phyloP scores from a whole-genome alignment of 2,797 vertebrate genomes.

The Sebastes dallii region DNA sequence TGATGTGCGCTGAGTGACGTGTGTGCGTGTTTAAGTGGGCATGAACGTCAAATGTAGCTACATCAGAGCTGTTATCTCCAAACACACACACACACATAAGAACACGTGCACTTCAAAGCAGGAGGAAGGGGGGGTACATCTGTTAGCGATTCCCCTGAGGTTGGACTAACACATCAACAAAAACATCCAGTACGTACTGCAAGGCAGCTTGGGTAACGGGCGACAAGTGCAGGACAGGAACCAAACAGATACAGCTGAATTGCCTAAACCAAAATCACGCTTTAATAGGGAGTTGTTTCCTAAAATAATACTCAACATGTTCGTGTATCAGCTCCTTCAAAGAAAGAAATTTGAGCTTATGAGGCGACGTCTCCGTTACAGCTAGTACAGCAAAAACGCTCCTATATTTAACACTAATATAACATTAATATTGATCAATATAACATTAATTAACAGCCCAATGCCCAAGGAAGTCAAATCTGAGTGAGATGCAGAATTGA shows the following conservation, averaged over 20 bases:
- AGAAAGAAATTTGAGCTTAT: background rate
- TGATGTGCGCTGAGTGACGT: background rate
- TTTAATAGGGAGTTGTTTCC: background rate
- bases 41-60: background rate
- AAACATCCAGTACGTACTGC: slow-evolving; percentile 36
- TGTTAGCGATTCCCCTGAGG: slow-evolving; percentile 50
- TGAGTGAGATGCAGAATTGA: background rate
- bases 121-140: slow-evolving; percentile 37
- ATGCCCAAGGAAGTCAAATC: background rate
- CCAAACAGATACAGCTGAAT: slow-evolving; percentile 1
- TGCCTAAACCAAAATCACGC: background rate
- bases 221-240: background rate
- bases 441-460: slow-evolving; percentile 7
- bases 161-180: slow-evolving; percentile 29
- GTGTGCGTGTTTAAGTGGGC: slow-evolving; percentile 3
- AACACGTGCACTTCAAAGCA: slow-evolving; percentile 32
- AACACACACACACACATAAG: background rate
- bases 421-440: background rate
- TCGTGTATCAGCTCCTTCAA: background rate
- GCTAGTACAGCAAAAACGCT: background rate
- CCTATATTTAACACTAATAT: background rate
- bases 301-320: background rate
- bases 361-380: background rate
- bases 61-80: slow-evolving; percentile 20
- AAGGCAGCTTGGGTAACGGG: slow-evolving; percentile 41